Percentiles rank a stretch among this genome's conserved stretches.
Evolutionary conservation across 2,888 invertebrate species (phyloP).

Genomic region (Hyalella azteca): DNA sequence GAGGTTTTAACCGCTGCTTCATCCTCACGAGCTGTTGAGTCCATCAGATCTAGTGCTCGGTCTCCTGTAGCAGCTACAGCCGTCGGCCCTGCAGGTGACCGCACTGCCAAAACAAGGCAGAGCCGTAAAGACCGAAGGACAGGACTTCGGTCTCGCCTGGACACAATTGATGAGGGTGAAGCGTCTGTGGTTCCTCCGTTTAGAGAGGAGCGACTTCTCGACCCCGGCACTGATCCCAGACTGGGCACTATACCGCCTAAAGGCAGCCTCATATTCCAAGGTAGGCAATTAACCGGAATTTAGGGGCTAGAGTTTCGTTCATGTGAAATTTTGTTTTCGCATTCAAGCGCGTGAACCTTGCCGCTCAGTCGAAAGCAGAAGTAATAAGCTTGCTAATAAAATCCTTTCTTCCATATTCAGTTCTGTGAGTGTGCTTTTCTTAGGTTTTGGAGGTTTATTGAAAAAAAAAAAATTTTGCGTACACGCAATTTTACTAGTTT

Average conservation of each 20-base stretch:
- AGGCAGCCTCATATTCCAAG: slow-evolving; percentile 47
- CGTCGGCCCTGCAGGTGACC: background rate
- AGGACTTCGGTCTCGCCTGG: background rate
- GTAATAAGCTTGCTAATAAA: no score
- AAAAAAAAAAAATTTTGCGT: no score
- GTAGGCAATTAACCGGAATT: no score
- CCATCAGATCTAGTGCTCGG: background rate
- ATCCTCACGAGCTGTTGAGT: background rate
- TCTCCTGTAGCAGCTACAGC: background rate
- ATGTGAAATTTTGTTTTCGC: no score
- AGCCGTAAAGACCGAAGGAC: slow-evolving; percentile 8
- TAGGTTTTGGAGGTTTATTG: no score
- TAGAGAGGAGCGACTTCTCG: background rate
- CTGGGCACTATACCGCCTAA: slow-evolving; percentile 51
- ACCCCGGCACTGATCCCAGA: slow-evolving; percentile 38
- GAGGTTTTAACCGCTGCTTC: background rate
- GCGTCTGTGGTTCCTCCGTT: background rate
- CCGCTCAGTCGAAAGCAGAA: no score
- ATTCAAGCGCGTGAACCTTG: no score
- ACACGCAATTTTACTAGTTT: no score
- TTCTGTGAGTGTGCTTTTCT: no score
- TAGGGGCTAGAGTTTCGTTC: no score
- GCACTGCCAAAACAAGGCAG: background rate
- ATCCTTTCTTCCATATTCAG: no score
- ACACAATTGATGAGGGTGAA: background rate